These are phyloP conservation scores for Diglossa cyanea DNA, from an alignment of 2,797 vertebrate genomes.

Conservation along the genomic window DNA sequence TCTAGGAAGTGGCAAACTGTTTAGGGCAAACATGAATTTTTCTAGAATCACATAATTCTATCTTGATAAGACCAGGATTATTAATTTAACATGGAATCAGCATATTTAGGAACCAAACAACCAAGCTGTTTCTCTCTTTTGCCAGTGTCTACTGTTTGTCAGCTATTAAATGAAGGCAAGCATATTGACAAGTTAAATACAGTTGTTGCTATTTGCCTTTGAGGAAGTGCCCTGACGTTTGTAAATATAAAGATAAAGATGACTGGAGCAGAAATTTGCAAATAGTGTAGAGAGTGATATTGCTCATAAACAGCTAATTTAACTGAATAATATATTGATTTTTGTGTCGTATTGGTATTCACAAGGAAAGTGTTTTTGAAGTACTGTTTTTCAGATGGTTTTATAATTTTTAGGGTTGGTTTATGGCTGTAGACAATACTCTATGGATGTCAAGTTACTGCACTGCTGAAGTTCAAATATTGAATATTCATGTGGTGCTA, in stretches of 20 bases:
- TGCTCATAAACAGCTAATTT: neutral
- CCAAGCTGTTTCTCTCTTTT: neutral
- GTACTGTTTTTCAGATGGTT: neutral
- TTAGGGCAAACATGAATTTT: neutral
- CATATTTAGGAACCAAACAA: neutral
- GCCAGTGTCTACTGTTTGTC: neutral
- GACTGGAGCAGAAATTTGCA: neutral
- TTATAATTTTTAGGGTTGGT: neutral
- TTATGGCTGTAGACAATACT: neutral
- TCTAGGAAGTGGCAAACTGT: neutral
- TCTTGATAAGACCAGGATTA: neutral
- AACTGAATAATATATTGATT: neutral
- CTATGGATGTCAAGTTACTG: neutral
- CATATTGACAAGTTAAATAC: neutral
- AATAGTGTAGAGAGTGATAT: neutral
- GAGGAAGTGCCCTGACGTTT: neutral
- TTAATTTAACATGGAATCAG: neutral
- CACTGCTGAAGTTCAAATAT: neutral
- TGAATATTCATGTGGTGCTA: neutral
- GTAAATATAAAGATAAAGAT: neutral
- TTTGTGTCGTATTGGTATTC: neutral
- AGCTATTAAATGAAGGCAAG: neutral
- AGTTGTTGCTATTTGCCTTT: neutral
- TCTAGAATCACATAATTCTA: neutral
- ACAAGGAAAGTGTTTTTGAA: neutral